These are phyloP conservation scores for Agrochola circellaris DNA, from an alignment of 2,888 invertebrate genomes.

Conservation along the genomic window DNA sequence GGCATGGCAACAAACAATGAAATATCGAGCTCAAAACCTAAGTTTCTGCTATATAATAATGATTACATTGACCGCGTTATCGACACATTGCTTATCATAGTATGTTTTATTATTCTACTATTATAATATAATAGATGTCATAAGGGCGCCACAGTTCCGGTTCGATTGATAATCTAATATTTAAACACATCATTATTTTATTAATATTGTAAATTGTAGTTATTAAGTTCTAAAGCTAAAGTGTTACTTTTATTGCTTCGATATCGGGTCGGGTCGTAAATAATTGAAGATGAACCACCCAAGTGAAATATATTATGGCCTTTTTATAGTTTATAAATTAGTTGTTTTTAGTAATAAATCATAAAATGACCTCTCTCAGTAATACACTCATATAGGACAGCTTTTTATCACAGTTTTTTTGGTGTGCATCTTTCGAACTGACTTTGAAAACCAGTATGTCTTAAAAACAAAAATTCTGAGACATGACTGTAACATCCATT, in stretches of 20 bases:
- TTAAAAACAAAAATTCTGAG: neutral
- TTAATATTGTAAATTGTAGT: neutral
- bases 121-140: slow-evolving; percentile 21
- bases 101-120: slow-evolving; percentile 8
- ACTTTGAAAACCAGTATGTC: neutral
- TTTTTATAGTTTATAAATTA: slow-evolving; percentile 3
- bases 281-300: neutral
- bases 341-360: neutral
- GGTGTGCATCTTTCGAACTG: neutral
- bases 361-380: neutral
- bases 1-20: neutral
- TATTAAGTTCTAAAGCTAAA: neutral
- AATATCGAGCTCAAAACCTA: neutral
- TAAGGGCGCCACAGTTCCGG: slow-evolving; percentile 52
- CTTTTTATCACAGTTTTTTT: no score
- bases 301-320: neutral
- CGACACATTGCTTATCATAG: slow-evolving; percentile 28
- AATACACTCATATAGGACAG: neutral
- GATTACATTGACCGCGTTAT: slow-evolving; percentile 15
- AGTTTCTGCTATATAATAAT: neutral
- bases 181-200: neutral
- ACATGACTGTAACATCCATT: neutral
- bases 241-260: slow-evolving; percentile 9
- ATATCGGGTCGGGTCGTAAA: slow-evolving; percentile 16
- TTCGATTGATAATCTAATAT: slow-evolving; percentile 33